These are phyloP conservation scores for Dendrocincla fuliginosa DNA, from an alignment of 2,797 vertebrate genomes.

Conservation along the genomic window DNA sequence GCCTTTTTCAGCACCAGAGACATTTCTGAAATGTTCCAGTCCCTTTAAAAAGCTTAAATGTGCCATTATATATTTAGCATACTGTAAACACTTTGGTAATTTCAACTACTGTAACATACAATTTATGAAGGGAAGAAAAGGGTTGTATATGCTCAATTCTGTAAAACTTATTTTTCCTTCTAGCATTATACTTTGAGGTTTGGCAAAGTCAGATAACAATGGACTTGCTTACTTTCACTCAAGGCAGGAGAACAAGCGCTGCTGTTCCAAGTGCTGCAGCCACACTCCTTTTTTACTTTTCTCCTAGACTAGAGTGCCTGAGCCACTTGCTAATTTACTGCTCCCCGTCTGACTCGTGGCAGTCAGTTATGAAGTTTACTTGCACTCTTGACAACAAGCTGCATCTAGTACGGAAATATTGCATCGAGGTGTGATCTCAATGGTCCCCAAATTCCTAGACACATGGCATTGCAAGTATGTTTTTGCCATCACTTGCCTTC, in stretches of 20 bases:
- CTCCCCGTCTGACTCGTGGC: slow-evolving; percentile 25
- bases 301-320: slow-evolving; percentile 48
- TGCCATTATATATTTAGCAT: slow-evolving; percentile 56
- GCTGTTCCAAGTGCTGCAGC: not conserved
- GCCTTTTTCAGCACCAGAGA: slow-evolving; percentile 58
- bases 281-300: slow-evolving; percentile 52
- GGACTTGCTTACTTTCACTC: slow-evolving; percentile 34
- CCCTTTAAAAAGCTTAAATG: slow-evolving; percentile 54
- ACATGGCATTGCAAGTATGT: slow-evolving; percentile 74
- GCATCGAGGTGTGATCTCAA: slow-evolving; percentile 73
- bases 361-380: slow-evolving; percentile 51
- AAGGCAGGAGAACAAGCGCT: slow-evolving; percentile 23
- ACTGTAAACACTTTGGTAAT: slow-evolving; percentile 9
- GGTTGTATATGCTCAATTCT: slow-evolving; percentile 30
- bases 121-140: slow-evolving; percentile 33
- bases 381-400: slow-evolving; percentile 67
- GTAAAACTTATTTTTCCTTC: slow-evolving; percentile 53
- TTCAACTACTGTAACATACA: slow-evolving; percentile 26
- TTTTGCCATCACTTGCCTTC: slow-evolving; percentile 59
- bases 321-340: slow-evolving; percentile 27
- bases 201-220: not conserved
- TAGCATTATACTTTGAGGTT: slow-evolving; percentile 45
- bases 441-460: slow-evolving; percentile 83
- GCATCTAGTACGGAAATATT: slow-evolving; percentile 72
- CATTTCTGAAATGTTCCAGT: slow-evolving; percentile 51